These are phyloP conservation scores for Battus philenor DNA, from an alignment of 1,140 invertebrate genomes.

Conservation along the genomic window DNA sequence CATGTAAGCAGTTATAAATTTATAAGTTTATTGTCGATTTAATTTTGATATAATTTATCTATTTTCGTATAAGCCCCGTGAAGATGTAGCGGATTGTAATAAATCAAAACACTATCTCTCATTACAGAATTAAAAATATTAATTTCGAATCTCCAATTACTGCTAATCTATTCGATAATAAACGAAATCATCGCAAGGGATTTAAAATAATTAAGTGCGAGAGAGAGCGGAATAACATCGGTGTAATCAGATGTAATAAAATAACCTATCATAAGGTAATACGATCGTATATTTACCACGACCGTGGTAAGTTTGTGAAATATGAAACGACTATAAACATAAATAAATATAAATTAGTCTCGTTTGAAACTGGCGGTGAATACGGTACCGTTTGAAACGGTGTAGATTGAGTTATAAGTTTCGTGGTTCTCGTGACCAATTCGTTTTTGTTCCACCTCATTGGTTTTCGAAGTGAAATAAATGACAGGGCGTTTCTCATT, in stretches of 20 bases:
- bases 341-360: slow-evolving; percentile 44
- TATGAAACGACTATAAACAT: slow-evolving; percentile 28
- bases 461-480: slow-evolving; percentile 29
- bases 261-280: slow-evolving; percentile 14
- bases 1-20: too few species aligned
- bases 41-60: too few species aligned
- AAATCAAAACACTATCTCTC: too few species aligned
- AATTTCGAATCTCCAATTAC: slow-evolving; percentile 12
- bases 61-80: too few species aligned
- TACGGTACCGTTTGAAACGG: slow-evolving; percentile 26
- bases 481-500: too few species aligned
- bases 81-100: too few species aligned
- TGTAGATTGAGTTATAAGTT: slow-evolving; percentile 46
- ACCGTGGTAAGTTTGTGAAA: slow-evolving; percentile 3
- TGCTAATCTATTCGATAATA: slow-evolving; percentile 6
- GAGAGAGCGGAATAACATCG: background rate
- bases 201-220: slow-evolving; percentile 12
- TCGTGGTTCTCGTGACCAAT: slow-evolving; percentile 27
- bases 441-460: slow-evolving; percentile 35
- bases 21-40: too few species aligned
- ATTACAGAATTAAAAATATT: slow-evolving; percentile 5
- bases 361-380: slow-evolving; percentile 21
- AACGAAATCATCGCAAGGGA: slow-evolving; percentile 10
- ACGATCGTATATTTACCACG: background rate
- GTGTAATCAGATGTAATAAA: slow-evolving; percentile 9